phyloP scores from a whole-genome alignment of 2,888 invertebrate genomes.

The Polydrusus pterygomalis region DNA sequence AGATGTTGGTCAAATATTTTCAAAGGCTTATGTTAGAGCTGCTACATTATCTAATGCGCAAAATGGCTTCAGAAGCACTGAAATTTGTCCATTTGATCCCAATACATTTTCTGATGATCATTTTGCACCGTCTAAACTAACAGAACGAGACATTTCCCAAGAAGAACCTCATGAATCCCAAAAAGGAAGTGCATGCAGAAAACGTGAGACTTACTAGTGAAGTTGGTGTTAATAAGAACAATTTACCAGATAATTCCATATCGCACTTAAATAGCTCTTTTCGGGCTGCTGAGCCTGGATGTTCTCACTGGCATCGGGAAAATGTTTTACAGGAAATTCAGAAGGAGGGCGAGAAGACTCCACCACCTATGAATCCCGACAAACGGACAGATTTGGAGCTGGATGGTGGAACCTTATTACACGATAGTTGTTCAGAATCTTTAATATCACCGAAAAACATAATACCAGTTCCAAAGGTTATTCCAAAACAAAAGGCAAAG shows the following conservation, averaged over 20 bases:
- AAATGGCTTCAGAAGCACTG: background rate
- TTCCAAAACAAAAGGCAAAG: constrained; percentile 5
- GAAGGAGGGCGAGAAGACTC: too few species aligned
- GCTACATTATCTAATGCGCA: constrained; percentile 5
- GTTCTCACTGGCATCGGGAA: too few species aligned
- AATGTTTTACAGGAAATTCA: too few species aligned
- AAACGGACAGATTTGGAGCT: background rate
- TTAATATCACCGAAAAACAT: background rate
- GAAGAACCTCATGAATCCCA: background rate
- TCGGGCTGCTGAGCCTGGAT: too few species aligned
- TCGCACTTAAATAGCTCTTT: too few species aligned
- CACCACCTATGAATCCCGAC: too few species aligned
- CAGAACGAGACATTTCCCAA: background rate
- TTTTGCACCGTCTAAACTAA: background rate
- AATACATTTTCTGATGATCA: background rate
- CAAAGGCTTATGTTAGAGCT: constrained; percentile 20
- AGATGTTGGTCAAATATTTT: background rate
- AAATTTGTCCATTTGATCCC: background rate
- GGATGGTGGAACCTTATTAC: background rate
- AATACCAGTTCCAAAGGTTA: constrained; percentile 1
- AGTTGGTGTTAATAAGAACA: too few species aligned
- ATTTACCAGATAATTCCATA: too few species aligned
- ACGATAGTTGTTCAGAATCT: background rate
- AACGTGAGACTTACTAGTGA: background rate
- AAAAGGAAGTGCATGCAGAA: background rate